phyloP scores from a whole-genome alignment of 2,888 invertebrate genomes.

The Yponomeuta plumbellus region DNA sequence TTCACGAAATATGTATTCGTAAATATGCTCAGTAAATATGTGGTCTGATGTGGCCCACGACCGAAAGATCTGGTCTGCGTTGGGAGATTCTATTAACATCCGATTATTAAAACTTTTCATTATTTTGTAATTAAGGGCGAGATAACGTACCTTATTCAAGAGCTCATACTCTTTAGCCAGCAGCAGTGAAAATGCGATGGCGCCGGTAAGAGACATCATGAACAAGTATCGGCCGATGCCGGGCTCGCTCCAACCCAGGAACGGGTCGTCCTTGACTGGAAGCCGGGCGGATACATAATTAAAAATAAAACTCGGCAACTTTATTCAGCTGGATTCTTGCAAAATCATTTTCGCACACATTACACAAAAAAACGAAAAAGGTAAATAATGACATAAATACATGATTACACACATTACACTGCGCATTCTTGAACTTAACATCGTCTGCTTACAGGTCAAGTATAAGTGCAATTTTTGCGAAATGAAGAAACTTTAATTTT shows the following conservation, averaged over 20 bases:
- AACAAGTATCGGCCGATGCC: slow-evolving; percentile 85
- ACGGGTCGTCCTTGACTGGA: slow-evolving; percentile 70
- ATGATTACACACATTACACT: no score
- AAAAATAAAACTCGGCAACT: not conserved
- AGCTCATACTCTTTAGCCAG: slow-evolving; percentile 80
- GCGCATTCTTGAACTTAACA: no score
- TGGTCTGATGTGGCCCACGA: no score
- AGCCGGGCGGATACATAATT: slow-evolving; percentile 16
- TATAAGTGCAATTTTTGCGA: no score
- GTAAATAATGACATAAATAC: not conserved
- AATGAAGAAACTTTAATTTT: no score
- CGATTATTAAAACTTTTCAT: no score
- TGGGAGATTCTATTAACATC: no score
- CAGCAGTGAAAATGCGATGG: slow-evolving; percentile 77
- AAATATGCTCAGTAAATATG: no score
- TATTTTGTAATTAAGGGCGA: not conserved
- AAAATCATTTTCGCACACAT: not conserved
- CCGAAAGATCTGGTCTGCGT: no score
- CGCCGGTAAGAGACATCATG: slow-evolving; percentile 79
- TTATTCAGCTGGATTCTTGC: not conserved
- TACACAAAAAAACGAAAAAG: not conserved
- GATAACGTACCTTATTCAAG: slow-evolving; percentile 58
- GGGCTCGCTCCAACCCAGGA: slow-evolving; percentile 80
- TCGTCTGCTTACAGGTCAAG: no score
- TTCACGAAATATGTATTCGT: no score